Conservation (phyloP, 92 coral and sea anemone species). For the Actinostola sp. region DNA sequence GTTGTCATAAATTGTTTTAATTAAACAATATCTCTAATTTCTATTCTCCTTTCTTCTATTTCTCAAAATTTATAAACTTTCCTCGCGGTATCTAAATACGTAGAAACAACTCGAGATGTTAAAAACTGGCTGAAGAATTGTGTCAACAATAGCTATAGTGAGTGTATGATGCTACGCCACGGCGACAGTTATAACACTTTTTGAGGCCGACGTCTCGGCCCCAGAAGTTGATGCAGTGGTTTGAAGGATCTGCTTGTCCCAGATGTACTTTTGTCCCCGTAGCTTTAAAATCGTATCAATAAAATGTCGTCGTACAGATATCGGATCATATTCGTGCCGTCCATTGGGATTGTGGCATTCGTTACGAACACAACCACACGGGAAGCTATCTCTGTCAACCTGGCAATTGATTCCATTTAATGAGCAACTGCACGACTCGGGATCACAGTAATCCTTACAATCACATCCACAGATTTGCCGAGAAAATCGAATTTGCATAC, state of each 20-base stretch:
- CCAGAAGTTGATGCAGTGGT: background rate
- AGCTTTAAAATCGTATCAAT: conserved; percentile 78
- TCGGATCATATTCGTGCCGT: conserved; percentile 90
- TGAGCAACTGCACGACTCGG: conserved; percentile 82
- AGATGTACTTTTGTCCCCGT: conserved; percentile 73
- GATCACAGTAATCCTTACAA: conserved; percentile 88
- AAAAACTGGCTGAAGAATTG: background rate
- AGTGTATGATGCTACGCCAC: conserved; percentile 20
- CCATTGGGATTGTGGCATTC: conserved; percentile 92
- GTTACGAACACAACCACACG: conserved; percentile 90
- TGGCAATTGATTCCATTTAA: conserved; percentile 96
- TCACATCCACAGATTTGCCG: conserved; percentile 96
- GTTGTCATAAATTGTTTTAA: no score
- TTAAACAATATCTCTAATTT: no score
- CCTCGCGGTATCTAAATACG: no score
- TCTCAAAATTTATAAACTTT: no score
- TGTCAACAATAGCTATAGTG: background rate
- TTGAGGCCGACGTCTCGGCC: conserved; percentile 1
- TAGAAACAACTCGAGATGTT: no score
- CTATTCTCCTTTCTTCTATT: no score
- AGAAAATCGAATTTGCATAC: conserved; percentile 94
- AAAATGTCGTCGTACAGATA: conserved; percentile 88
- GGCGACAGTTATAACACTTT: conserved; percentile 36
- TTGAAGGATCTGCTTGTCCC: conserved; percentile 44
- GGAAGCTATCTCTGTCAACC: conserved; percentile 94